Conservation (phyloP, 2,113 vertebrate species). For the Vidua macroura region DNA sequence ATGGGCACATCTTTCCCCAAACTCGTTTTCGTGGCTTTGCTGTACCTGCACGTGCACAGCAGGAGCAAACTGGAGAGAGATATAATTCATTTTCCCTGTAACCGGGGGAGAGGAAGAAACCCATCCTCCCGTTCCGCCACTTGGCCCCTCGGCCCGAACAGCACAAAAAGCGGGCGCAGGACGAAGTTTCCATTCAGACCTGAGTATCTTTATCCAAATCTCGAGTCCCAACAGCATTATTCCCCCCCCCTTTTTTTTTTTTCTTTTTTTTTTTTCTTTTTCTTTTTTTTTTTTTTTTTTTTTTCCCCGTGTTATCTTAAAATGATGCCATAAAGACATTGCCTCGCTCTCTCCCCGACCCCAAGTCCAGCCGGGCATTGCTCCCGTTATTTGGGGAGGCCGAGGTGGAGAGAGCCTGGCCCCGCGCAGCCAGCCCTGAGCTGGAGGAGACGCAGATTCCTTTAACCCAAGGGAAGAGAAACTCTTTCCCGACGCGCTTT, state of each 20-base stretch:
- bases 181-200: background rate
- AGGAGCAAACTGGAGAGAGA: background rate
- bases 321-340: background rate
- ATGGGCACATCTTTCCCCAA: background rate
- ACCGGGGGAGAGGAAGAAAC: background rate
- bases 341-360: background rate
- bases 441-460: background rate
- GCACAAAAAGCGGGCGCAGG: background rate
- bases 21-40: background rate
- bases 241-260: background rate
- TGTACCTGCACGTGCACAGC: background rate
- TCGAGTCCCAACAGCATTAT: background rate
- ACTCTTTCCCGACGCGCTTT: background rate
- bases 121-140: background rate
- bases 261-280: background rate
- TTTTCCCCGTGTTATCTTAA: background rate
- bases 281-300: no score
- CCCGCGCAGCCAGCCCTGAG: background rate
- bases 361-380: background rate
- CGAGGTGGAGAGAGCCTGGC: no score
- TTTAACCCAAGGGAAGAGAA: background rate
- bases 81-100: rapidly evolving
- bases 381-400: background rate
- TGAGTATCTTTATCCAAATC: background rate
- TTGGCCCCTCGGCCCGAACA: background rate